These are phyloP conservation scores for Epizoanthus scotinus DNA, from an alignment of 92 coral and sea anemone genomes.

Conservation along the genomic window DNA sequence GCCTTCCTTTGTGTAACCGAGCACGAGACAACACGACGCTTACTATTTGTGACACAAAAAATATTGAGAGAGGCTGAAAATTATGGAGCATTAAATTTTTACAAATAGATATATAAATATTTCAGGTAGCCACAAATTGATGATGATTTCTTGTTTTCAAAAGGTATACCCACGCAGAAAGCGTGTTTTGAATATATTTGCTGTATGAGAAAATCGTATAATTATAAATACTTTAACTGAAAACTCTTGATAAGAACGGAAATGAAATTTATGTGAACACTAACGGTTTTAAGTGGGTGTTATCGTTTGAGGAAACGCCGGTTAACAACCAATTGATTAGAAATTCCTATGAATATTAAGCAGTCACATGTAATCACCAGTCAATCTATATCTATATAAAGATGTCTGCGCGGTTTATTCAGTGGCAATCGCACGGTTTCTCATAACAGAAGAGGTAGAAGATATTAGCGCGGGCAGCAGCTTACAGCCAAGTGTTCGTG, in stretches of 20 bases:
- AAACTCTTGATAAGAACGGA: too few relatives aligned
- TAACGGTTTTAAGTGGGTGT: too few relatives aligned
- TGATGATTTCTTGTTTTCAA: constrained; percentile 8
- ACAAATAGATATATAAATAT: constrained; percentile 23
- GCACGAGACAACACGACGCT: too few relatives aligned
- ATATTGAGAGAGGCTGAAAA: not conserved
- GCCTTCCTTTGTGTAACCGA: not conserved
- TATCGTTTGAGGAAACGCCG: constrained; percentile 11
- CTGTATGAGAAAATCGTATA: too few relatives aligned
- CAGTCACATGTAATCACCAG: constrained; percentile 2
- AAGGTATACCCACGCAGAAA: constrained; percentile 36
- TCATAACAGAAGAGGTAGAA: too few relatives aligned
- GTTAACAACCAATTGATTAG: constrained; percentile 10
- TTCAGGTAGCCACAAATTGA: constrained; percentile 37
- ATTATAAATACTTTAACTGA: too few relatives aligned
- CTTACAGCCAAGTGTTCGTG: not conserved
- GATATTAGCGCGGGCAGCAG: too few relatives aligned
- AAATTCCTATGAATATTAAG: constrained; percentile 3
- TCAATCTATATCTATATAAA: constrained; percentile 7
- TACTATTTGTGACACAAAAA: not conserved
- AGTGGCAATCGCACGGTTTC: not conserved
- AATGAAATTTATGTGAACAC: too few relatives aligned
- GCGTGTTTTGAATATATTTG: not conserved
- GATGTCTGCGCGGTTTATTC: not conserved
- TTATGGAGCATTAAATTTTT: constrained; percentile 13